These are phyloP conservation scores for Probosciger aterrimus DNA, from an alignment of 2,113 vertebrate genomes.

Conservation along the genomic window DNA sequence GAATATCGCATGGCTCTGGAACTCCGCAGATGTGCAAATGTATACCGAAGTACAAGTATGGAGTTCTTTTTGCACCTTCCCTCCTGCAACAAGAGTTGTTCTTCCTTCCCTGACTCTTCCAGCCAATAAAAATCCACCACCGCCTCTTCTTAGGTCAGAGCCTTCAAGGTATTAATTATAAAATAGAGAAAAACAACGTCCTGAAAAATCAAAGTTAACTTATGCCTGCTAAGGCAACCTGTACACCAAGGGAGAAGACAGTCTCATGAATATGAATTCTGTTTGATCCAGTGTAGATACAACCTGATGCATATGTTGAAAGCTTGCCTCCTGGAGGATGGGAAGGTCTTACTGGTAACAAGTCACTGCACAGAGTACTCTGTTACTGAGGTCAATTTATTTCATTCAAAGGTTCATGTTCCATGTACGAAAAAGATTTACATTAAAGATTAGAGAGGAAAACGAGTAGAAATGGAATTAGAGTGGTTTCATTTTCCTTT, in stretches of 20 bases:
- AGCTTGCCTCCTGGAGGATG: background rate
- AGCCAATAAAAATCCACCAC: background rate
- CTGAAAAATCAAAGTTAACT: background rate
- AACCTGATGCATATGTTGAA: background rate
- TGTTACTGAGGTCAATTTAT: background rate
- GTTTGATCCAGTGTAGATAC: background rate
- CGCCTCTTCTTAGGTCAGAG: background rate
- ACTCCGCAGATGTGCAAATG: background rate
- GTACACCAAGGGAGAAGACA: background rate
- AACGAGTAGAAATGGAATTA: background rate
- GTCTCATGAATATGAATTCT: background rate
- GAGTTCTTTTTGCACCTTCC: background rate
- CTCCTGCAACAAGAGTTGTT: background rate
- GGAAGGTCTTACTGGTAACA: background rate
- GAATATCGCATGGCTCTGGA: background rate
- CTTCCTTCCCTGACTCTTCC: background rate
- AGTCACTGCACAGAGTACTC: background rate
- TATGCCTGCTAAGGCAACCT: background rate
- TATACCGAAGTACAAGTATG: rapidly evolving
- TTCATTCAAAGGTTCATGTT: background rate
- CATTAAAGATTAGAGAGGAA: background rate
- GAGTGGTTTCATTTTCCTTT: background rate
- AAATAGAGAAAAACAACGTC: background rate
- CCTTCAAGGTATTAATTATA: background rate
- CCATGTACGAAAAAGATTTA: background rate